Conservation (phyloP, 2,888 invertebrate species). For the Pseudococcus jackbeardsleyi region DNA sequence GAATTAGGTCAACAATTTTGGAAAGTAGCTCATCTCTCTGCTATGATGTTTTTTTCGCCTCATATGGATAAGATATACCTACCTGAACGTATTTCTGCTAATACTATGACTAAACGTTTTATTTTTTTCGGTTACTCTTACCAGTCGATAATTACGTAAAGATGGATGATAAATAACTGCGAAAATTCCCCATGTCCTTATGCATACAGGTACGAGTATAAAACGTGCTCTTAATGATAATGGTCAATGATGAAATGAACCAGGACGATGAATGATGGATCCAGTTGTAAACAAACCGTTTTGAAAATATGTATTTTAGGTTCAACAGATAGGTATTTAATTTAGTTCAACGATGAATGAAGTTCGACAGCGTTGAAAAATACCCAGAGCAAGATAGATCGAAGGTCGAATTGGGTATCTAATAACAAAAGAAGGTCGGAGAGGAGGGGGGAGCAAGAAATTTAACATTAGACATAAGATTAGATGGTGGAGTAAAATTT, state of each 20-base stretch:
- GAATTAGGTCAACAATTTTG: not conserved
- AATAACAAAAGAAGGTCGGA: no score
- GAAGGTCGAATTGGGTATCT: no score
- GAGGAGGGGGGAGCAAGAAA: no score
- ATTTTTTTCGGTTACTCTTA: not conserved
- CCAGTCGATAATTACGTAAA: conserved; percentile 6
- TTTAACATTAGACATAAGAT: no score
- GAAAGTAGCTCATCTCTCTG: not conserved
- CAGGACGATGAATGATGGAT: not conserved
- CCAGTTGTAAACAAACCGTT: not conserved
- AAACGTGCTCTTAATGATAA: not conserved
- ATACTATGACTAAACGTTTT: not conserved
- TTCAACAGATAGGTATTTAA: no score
- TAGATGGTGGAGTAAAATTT: no score
- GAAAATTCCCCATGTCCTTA: not conserved
- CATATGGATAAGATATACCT: not conserved
- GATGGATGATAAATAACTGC: not conserved
- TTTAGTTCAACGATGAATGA: no score
- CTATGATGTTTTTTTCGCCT: not conserved
- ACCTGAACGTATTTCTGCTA: not conserved
- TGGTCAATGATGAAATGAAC: not conserved
- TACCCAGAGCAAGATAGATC: no score
- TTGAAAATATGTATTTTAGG: not conserved
- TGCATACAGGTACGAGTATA: not conserved
- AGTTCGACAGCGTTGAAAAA: no score